Percentiles rank a stretch among this genome's conserved stretches.
phyloP scores from a whole-genome alignment of 35 echinoderm and acorn worm species.

The Apostichopus parvimensis region DNA sequence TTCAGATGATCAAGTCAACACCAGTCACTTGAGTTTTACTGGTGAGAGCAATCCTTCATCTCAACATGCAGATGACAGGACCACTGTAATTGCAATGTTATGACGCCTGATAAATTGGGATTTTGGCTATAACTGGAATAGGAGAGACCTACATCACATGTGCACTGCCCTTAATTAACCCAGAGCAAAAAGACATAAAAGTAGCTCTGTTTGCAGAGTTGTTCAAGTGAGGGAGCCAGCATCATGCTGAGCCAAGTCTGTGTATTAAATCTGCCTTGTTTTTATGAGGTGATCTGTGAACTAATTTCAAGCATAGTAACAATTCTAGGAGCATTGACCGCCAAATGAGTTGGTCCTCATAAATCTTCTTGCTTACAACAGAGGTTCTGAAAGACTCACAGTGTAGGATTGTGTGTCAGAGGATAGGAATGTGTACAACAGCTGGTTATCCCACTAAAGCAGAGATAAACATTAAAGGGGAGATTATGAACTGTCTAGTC shows the following conservation, averaged over 20 bases:
- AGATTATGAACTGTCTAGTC: background rate
- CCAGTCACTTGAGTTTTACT: conserved; percentile 7
- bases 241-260: conserved; percentile 29
- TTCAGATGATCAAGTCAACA: background rate
- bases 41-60: conserved; percentile 2
- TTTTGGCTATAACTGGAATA: conserved; percentile 6
- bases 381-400: background rate
- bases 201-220: conserved; percentile 23
- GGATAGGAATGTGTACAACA: conserved; percentile 36
- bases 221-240: conserved; percentile 9
- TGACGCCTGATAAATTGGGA: conserved; percentile 24
- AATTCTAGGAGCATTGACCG: conserved; percentile 32
- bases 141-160: background rate
- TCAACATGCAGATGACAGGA: background rate
- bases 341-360: conserved; percentile 37
- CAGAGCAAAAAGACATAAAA: conserved; percentile 28
- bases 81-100: conserved; percentile 15
- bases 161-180: conserved; percentile 23
- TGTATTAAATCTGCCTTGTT: conserved; percentile 26
- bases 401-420: conserved; percentile 23
- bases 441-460: conserved; percentile 20
- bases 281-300: conserved; percentile 34
- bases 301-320: background rate
- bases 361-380: conserved; percentile 19
- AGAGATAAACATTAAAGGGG: conserved; percentile 37